Evolutionary conservation across 1,140 invertebrate genomes (phyloP).

Genomic region (Vollenhovia emeryi): DNA sequence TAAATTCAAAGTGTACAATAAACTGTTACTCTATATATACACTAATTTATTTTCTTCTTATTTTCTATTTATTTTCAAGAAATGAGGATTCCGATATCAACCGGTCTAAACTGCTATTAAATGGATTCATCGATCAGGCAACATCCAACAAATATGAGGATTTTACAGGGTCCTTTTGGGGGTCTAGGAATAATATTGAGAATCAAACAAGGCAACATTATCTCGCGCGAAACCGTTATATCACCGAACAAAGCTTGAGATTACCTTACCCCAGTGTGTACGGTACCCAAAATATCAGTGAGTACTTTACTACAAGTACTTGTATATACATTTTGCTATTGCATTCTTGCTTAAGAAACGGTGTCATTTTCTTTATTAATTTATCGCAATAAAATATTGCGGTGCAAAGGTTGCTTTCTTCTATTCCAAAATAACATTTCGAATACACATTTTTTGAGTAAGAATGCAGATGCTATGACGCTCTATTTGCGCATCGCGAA

Average conservation of each 20-base stretch:
- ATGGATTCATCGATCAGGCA: conserved; percentile 68
- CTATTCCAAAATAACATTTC: background rate
- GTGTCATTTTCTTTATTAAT: conserved; percentile 38
- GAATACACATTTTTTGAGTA: conserved; percentile 1
- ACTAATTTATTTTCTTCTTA: too few species aligned
- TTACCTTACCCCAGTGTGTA: conserved; percentile 82
- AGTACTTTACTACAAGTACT: conserved; percentile 55
- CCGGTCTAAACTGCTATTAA: conserved; percentile 72
- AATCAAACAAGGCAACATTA: conserved; percentile 88
- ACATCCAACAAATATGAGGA: conserved; percentile 75
- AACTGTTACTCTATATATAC: too few species aligned
- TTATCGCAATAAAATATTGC: background rate
- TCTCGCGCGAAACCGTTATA: conserved; percentile 87
- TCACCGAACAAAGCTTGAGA: conserved; percentile 85
- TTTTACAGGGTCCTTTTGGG: conserved; percentile 77
- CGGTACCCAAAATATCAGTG: conserved; percentile 76
- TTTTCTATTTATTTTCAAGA: conserved; percentile 71
- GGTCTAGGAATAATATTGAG: conserved; percentile 76
- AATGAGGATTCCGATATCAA: conserved; percentile 76
- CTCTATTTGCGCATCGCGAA: background rate
- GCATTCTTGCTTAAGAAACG: conserved; percentile 54
- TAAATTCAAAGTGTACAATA: conserved; percentile 59
- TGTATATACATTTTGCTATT: background rate
- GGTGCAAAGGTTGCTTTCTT: background rate
- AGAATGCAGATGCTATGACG: background rate